phyloP scores from a whole-genome alignment of 1,140 invertebrate species.

The Bombus affinis region DNA sequence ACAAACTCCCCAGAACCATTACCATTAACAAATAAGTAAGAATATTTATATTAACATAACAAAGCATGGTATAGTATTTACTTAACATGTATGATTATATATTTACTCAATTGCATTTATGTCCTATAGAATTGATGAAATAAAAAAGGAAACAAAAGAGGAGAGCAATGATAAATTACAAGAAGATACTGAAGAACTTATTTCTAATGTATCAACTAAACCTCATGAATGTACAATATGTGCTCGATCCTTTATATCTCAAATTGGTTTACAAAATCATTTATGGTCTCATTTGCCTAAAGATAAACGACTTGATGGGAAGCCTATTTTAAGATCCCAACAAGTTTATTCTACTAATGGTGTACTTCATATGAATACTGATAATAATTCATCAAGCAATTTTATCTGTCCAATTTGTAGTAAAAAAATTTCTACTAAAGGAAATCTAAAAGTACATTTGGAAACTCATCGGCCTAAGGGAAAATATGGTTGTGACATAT shows the following conservation, averaged over 20 bases:
- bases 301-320: constrained; percentile 69
- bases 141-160: constrained; percentile 47
- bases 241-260: constrained; percentile 80
- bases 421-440: constrained; percentile 85
- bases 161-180: constrained; percentile 59
- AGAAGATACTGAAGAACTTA: constrained; percentile 59
- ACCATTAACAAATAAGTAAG: constrained; percentile 70
- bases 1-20: constrained; percentile 55
- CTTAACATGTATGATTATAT: neutral
- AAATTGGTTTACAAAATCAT: constrained; percentile 84
- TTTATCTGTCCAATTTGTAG: constrained; percentile 85
- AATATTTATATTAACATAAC: neutral
- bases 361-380: constrained; percentile 73
- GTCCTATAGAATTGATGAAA: constrained; percentile 27
- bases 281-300: constrained; percentile 83
- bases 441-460: constrained; percentile 86
- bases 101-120: neutral
- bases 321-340: constrained; percentile 69
- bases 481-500: constrained; percentile 86
- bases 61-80: neutral
- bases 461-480: constrained; percentile 86
- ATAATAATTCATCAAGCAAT: constrained; percentile 71
- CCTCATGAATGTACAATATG: constrained; percentile 83
- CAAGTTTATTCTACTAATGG: constrained; percentile 78
- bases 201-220: constrained; percentile 75